Base-by-base conservation (phyloP, 1,140 invertebrate species). In the Formica selysi region DNA sequence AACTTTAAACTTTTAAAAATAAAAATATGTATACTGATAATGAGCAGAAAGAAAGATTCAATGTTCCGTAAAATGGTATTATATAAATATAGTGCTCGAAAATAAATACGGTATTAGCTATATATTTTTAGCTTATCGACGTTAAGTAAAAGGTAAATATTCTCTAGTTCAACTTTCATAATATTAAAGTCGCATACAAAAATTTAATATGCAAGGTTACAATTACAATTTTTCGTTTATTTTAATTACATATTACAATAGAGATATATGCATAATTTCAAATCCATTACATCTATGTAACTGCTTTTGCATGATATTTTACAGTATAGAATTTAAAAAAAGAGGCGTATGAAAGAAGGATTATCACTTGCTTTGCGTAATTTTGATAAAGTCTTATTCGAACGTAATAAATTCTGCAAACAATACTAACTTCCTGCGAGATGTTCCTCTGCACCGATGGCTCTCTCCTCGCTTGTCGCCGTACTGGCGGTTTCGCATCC, bases 401-500 rank as follows among this genome's bases (percentile, higher is more conserved):
- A 36, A 7, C 6, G 10, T 41, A 22, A 76, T 19, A 62, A 62
- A 7, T 8, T 65, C 4, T 36, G 16, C 8, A 7, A 80, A 26
- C 11, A 62, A 80, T 62, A 73, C 54, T 78, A 2, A 91, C 90
- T 83, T 85, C 73, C 89, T 10, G 76, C 38, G 16, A 91, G 88
- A 71, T 90, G 85, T 73, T 93, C 92, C 10, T 93, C 90, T 13
- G 68, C 57, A 0, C 92, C 85, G 0, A 87, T 86, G 8, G 93
- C 92, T 57, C 94, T 92, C 57, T 95, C 94, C 32, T 95, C 95
- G 81, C 94, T 94, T 26, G 95, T 95, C 0, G 95, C 96, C 1
- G 97, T 97, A 92, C 97, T 97, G n/a, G 97, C 96, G 5, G 97
- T 97, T 92, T 97, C 97, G 93, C 97, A 97, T 65, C 97, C 97